Evolutionary conservation across 2,888 invertebrate species (phyloP), one percentile per base, ranked within the genome.

Genomic region (Spodoptera picta): DNA sequence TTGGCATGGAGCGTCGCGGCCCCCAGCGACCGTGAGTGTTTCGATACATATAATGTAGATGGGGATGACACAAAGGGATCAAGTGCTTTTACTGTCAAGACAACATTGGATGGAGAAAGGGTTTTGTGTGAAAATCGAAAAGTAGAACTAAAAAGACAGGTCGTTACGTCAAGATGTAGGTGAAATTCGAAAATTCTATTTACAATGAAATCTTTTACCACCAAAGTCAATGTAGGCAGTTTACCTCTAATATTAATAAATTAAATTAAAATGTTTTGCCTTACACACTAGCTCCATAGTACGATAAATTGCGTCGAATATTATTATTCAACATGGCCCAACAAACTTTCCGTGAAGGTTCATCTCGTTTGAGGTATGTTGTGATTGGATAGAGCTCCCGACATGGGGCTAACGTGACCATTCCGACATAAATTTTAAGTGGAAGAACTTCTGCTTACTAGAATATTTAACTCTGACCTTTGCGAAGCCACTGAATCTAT

Each of bases 11-110:
- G 77, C 10, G 90, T 41, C 52, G 75, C 75, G 36, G 75, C 73
- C 19, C 75, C 91, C 14, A 88, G 72, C 62, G 91, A 93, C 70
- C 93, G 93, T 93, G 73, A 92, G 93, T 93, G 50, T 60, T 53
- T 55, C 50, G 45, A 52, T 69, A 58, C n/a, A 57, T 47, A 52
- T 53, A 57, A 74, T 64, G 47, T 54, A 43, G 23, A 54, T 7
- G n/a, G 6, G 50, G 27, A 59, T 46, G 53, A 24, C 11, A 60
- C 43, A 47, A 73, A 60, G 57, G 53, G 52, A 67, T 56, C 55
- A 47, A 65, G 24, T 49, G 48, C 19, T 66, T 47, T 44, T 47
- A 44, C 42, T 65, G 48, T 36, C 46, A 63, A 48, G 47, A 55
- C 47, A 56, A 48, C 27, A 48, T 9, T 48, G 53, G 12, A 48